Evolutionary conservation across 1,140 invertebrate species (phyloP).

Genomic region (Trinorchestia longiramus): DNA sequence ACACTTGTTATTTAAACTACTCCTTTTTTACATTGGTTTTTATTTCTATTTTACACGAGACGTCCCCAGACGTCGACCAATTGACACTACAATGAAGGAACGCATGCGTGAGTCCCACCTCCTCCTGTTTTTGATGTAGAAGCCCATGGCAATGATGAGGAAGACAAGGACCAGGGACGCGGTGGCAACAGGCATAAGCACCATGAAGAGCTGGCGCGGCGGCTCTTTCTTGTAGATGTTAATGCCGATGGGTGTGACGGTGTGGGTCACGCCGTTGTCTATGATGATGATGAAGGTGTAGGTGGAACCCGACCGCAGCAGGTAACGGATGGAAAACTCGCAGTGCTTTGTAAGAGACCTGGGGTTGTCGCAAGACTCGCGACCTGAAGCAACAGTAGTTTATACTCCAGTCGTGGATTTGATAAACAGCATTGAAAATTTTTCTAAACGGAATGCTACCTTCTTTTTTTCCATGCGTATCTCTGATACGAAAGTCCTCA

Average conservation of each 20-base stretch:
- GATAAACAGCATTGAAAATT: too few relatives aligned
- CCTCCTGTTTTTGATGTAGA: constrained; percentile 5
- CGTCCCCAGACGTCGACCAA: background rate
- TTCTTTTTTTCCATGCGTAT: too few relatives aligned
- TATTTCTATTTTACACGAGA: too few relatives aligned
- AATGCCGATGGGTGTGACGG: constrained; percentile 7
- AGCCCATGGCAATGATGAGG: constrained; percentile 16
- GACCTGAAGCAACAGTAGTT: background rate
- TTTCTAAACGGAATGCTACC: too few relatives aligned
- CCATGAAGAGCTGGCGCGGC: constrained; percentile 7
- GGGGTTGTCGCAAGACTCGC: background rate
- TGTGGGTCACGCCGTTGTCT: constrained; percentile 41
- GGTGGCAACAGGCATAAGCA: constrained; percentile 38
- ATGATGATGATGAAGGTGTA: constrained; percentile 49
- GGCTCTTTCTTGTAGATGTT: constrained; percentile 32
- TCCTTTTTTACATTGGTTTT: too few relatives aligned
- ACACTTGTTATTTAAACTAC: too few relatives aligned
- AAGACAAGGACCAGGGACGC: background rate
- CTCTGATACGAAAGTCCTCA: too few relatives aligned
- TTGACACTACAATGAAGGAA: background rate
- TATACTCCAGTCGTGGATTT: too few relatives aligned
- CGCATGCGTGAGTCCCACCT: background rate
- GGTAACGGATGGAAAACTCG: constrained; percentile 17
- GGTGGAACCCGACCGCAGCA: background rate
- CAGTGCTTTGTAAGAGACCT: background rate